phyloP scores from a whole-genome alignment of 2,888 invertebrate species.

The Andricus curvator region DNA sequence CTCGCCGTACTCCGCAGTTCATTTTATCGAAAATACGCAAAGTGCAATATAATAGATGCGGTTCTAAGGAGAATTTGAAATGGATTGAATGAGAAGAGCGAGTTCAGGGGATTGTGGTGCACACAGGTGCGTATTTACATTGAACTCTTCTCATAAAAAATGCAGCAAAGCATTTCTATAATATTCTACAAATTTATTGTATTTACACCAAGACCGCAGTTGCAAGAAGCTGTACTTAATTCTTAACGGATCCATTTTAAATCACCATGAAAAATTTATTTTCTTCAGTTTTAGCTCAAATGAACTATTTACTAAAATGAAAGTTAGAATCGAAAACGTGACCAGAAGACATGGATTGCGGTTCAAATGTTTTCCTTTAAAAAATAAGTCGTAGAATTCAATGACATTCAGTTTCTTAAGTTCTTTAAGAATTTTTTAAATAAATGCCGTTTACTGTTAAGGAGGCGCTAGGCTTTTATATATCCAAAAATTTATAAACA shows the following conservation, averaged over 20 bases:
- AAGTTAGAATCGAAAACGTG: neutral
- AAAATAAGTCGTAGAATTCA: neutral
- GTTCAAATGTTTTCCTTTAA: conserved; percentile 11
- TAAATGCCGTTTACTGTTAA: conserved; percentile 9
- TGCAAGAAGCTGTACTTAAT: conserved; percentile 33
- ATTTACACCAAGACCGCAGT: conserved; percentile 26
- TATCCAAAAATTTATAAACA: neutral
- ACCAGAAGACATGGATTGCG: conserved; percentile 11
- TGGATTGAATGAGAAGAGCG: neutral
- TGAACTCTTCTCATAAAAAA: conserved; percentile 17
- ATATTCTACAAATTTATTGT: conserved; percentile 4
- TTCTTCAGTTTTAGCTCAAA: neutral
- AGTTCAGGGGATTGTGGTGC: neutral
- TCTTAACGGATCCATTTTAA: conserved; percentile 12
- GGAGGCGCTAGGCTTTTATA: conserved; percentile 16
- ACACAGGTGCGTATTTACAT: conserved; percentile 17
- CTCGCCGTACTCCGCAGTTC: neutral
- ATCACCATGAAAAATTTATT: neutral
- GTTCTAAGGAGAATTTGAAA: neutral
- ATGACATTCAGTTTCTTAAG: neutral
- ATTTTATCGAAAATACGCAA: neutral
- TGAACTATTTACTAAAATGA: neutral
- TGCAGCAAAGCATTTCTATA: conserved; percentile 6
- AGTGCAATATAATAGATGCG: neutral
- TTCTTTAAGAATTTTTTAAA: neutral